phyloP scores from a whole-genome alignment of 2,888 invertebrate species.

The Tortrix viridana region DNA sequence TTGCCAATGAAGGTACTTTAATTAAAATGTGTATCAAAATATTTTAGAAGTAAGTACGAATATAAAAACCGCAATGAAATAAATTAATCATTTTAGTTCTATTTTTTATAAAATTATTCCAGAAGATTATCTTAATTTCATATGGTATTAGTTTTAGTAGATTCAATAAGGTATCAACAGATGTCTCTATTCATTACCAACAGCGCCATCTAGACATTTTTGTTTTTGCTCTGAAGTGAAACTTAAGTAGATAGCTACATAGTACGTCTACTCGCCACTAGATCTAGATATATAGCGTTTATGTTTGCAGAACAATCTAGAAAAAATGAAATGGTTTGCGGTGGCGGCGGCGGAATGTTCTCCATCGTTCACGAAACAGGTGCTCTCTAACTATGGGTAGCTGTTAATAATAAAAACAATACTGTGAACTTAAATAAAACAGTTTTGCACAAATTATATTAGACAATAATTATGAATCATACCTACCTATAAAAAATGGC shows the following conservation, averaged over 20 bases:
- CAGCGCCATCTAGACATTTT: conserved; percentile 3
- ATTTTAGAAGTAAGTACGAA: too few relatives aligned
- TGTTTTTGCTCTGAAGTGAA: too few relatives aligned
- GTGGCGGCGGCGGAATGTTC: conserved; percentile 16
- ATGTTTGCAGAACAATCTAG: conserved; percentile 8
- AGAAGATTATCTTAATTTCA: neutral
- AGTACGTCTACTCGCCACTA: conserved; percentile 24
- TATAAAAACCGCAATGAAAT: too few relatives aligned
- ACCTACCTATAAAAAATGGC: too few relatives aligned
- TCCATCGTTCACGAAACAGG: conserved; percentile 44
- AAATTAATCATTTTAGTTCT: too few relatives aligned
- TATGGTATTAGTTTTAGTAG: conserved; percentile 7
- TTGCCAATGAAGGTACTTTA: too few relatives aligned
- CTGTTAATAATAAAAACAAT: neutral
- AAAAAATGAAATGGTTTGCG: conserved; percentile 3
- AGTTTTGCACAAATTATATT: too few relatives aligned
- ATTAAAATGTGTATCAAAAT: too few relatives aligned
- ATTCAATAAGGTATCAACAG: neutral
- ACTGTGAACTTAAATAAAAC: too few relatives aligned
- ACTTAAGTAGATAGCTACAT: neutral
- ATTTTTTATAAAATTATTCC: too few relatives aligned
- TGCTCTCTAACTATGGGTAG: conserved; percentile 23
- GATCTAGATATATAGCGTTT: conserved; percentile 24
- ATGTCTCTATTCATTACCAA: neutral
- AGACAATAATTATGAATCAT: too few relatives aligned